phyloP scores from a whole-genome alignment of 2,113 vertebrate genomes.

The Trematomus loennbergii region DNA sequence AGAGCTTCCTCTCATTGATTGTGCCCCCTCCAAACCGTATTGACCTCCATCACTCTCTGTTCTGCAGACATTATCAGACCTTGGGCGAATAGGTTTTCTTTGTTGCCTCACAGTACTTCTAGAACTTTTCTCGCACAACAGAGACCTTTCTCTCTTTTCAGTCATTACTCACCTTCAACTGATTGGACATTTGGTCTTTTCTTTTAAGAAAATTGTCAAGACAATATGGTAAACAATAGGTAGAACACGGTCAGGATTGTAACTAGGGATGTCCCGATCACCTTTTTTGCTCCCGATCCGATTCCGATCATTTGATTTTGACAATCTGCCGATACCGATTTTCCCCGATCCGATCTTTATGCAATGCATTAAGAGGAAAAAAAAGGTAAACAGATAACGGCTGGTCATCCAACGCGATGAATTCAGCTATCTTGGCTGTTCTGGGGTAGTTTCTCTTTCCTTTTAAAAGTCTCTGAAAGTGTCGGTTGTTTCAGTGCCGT shows the following conservation, averaged over 20 bases:
- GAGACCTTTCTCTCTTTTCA: neutral
- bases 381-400: too few species aligned
- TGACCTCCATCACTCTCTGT: neutral
- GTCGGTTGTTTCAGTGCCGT: too few species aligned
- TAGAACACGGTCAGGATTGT: neutral
- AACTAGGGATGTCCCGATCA: too few species aligned
- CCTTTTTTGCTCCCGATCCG: too few species aligned
- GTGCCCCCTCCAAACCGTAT: neutral
- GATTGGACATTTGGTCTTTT: neutral
- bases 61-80: neutral
- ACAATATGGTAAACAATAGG: neutral
- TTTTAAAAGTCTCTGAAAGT: too few species aligned
- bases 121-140: neutral
- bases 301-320: too few species aligned
- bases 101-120: neutral
- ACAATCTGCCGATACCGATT: too few species aligned
- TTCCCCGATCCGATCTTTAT: too few species aligned
- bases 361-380: too few species aligned
- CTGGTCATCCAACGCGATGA: too few species aligned
- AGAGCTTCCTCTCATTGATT: conserved; percentile 3
- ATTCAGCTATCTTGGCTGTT: too few species aligned
- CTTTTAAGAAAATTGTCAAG: neutral
- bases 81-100: neutral
- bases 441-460: too few species aligned
- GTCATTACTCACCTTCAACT: neutral